Evolutionary conservation across 2,113 vertebrate genomes (phyloP).

Genomic region (Dissostichus mawsoni): DNA sequence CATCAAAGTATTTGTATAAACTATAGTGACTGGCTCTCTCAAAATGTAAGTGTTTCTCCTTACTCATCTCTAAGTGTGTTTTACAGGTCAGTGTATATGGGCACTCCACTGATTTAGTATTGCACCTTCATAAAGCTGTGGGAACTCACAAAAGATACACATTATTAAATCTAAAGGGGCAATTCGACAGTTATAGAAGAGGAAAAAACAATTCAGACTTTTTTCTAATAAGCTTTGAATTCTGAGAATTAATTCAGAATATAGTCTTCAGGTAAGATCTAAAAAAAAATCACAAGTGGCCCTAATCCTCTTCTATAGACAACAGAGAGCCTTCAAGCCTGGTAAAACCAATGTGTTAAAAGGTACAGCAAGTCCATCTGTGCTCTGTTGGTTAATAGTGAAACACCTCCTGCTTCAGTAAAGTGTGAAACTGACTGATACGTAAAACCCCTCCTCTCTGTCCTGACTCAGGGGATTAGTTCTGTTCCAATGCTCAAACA

Average conservation of each 20-base stretch:
- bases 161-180: not conserved
- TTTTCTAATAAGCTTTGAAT: too few species aligned
- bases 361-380: not conserved
- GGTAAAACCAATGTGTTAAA: not conserved
- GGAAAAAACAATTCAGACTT: too few species aligned
- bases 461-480: conserved; percentile 66
- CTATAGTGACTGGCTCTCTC: too few species aligned
- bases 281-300: too few species aligned
- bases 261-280: too few species aligned
- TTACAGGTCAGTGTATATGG: not conserved
- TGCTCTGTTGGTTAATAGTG: not conserved
- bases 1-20: not conserved
- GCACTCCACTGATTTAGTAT: too few species aligned
- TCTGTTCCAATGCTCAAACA: conserved; percentile 39
- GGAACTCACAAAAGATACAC: not conserved
- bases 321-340: not conserved
- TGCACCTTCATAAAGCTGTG: not conserved
- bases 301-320: too few species aligned
- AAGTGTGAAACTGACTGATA: not conserved
- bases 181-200: not conserved
- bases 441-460: not conserved
- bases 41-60: not conserved
- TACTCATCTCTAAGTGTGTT: not conserved
- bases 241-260: too few species aligned
- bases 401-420: not conserved